Conservation (phyloP, 64 coral and sea anemone species). For the Anthopleura sola region DNA sequence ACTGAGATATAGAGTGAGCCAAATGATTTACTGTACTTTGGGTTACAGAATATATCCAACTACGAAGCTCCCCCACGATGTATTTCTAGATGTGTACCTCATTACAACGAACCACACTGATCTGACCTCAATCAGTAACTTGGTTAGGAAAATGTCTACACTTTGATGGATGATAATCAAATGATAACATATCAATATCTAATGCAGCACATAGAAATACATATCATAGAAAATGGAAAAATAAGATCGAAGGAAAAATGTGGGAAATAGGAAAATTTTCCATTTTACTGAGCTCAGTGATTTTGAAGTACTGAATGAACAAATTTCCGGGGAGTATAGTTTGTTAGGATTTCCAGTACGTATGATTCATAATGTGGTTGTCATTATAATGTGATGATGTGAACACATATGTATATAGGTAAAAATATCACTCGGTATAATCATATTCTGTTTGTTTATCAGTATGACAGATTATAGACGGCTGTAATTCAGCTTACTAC, state of each 20-base stretch:
- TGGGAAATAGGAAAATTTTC: background rate
- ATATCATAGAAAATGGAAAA: background rate
- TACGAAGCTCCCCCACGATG: background rate
- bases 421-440: background rate
- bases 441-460: background rate
- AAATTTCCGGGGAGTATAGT: background rate
- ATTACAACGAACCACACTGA: background rate
- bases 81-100: no score
- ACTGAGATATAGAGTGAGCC: background rate
- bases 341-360: background rate
- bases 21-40: background rate
- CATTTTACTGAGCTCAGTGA: background rate
- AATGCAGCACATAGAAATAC: background rate
- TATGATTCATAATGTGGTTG: constrained; percentile 8
- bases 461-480: background rate
- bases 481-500: background rate
- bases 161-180: background rate
- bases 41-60: background rate
- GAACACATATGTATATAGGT: background rate
- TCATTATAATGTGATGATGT: background rate
- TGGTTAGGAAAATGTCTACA: background rate
- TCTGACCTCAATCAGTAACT: background rate
- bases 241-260: background rate
- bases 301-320: background rate
- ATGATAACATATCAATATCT: background rate